phyloP scores from a whole-genome alignment of 2,888 invertebrate species.

The Agonopterix subpropinquella region DNA sequence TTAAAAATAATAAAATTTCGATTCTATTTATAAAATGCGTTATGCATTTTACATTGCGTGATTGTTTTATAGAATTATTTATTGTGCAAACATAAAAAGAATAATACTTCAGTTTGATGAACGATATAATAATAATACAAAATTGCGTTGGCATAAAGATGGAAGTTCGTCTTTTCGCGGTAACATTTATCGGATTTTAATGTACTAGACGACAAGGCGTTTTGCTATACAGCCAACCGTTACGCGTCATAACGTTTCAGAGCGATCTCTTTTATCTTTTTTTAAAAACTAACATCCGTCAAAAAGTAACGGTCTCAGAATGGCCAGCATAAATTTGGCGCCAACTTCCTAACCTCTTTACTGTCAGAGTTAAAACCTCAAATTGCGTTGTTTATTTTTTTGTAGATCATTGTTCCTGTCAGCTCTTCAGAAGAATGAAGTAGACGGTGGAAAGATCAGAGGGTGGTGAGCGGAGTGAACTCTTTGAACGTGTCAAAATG shows the following conservation, averaged over 20 bases:
- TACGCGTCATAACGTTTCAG: constrained; percentile 44
- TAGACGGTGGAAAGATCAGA: constrained; percentile 54
- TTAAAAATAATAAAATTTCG: no score
- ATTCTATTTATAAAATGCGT: no score
- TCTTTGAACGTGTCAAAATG: constrained; percentile 41
- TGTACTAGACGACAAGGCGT: constrained; percentile 48
- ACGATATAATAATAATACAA: constrained; percentile 34
- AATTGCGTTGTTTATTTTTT: constrained; percentile 7
- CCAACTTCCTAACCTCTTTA: constrained; percentile 27
- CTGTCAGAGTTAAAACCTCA: constrained; percentile 7
- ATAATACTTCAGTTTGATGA: constrained; percentile 8
- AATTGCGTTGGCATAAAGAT: constrained; percentile 22
- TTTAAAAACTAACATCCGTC: constrained; percentile 36
- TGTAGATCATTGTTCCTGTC: constrained; percentile 24
- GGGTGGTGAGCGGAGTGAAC: constrained; percentile 16
- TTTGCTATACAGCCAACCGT: constrained; percentile 37
- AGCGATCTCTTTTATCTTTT: constrained; percentile 50
- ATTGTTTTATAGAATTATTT: not conserved
- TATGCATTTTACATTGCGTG: not conserved
- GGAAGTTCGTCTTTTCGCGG: constrained; percentile 23
- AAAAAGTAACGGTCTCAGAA: constrained; percentile 30
- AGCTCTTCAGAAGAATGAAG: constrained; percentile 24
- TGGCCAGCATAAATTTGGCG: constrained; percentile 24
- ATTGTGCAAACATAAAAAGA: not conserved
- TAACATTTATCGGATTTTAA: constrained; percentile 60